phyloP scores from a whole-genome alignment of 2,888 invertebrate genomes.

The Thera obeliscata region DNA sequence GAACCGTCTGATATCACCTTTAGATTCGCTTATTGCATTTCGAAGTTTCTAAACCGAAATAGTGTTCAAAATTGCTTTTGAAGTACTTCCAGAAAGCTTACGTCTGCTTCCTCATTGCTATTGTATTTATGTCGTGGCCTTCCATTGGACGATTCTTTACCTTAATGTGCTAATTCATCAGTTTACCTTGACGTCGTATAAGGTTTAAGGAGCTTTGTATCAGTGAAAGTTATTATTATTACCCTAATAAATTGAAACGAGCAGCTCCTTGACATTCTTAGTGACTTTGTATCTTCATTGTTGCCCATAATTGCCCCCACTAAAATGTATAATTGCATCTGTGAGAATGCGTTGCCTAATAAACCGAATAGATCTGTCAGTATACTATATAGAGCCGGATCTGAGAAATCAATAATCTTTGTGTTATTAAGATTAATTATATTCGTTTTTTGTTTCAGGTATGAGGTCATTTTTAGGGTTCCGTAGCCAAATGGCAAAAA shows the following conservation, averaged over 20 bases:
- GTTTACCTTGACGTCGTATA: conserved; percentile 36
- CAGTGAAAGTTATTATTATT: conserved; percentile 37
- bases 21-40: neutral
- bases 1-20: too few species aligned
- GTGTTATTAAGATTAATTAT: conserved; percentile 9
- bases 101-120: conserved; percentile 40
- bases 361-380: conserved; percentile 19
- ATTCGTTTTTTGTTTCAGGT: conserved; percentile 26
- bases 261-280: conserved; percentile 21
- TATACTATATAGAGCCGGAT: conserved; percentile 12
- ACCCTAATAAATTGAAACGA: conserved; percentile 30
- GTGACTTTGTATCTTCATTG: conserved; percentile 32
- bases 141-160: conserved; percentile 37
- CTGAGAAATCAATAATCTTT: conserved; percentile 11
- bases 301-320: conserved; percentile 27
- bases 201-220: conserved; percentile 34
- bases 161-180: conserved; percentile 42
- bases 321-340: conserved; percentile 27
- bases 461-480: conserved; percentile 32
- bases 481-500: too few species aligned
- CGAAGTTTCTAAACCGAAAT: conserved; percentile 39
- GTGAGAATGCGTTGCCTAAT: conserved; percentile 31
- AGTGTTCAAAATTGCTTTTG: conserved; percentile 48
- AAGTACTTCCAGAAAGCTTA: conserved; percentile 37
- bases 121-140: conserved; percentile 40